Conservation (phyloP, 2,888 invertebrate species). For the Apeira syringaria region DNA sequence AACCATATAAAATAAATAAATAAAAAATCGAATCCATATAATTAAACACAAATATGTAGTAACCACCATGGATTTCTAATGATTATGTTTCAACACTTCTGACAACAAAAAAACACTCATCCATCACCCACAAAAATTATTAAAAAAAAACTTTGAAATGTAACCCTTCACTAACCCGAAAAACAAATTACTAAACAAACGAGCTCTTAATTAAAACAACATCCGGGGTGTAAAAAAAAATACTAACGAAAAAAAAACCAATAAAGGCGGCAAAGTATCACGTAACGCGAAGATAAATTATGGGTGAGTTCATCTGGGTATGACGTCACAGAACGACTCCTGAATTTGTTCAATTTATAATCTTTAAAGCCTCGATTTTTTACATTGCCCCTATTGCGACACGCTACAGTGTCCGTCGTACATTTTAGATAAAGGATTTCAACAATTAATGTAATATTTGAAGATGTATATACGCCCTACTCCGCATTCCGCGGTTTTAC, state of each 20-base stretch:
- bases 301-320: conserved; percentile 3
- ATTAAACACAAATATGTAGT: no score
- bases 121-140: conserved; percentile 12
- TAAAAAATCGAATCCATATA: no score
- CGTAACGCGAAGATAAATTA: conserved; percentile 15
- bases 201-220: conserved; percentile 28
- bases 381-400: no score
- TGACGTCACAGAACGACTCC: no score
- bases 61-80: not conserved
- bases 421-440: no score
- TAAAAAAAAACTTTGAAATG: conserved; percentile 9
- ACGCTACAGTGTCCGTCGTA: no score
- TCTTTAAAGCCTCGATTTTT: no score
- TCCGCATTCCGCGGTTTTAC: no score
- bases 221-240: conserved; percentile 7
- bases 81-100: not conserved
- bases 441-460: no score
- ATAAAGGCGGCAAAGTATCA: conserved; percentile 18
- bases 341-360: no score
- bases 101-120: conserved; percentile 1
- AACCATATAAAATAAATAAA: no score
- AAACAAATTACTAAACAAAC: conserved; percentile 30
- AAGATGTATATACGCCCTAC: no score
- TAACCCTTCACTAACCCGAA: conserved; percentile 15
- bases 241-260: not conserved